phyloP scores from a whole-genome alignment of 2,888 invertebrate genomes.

The Dicyrtoma fusca region DNA sequence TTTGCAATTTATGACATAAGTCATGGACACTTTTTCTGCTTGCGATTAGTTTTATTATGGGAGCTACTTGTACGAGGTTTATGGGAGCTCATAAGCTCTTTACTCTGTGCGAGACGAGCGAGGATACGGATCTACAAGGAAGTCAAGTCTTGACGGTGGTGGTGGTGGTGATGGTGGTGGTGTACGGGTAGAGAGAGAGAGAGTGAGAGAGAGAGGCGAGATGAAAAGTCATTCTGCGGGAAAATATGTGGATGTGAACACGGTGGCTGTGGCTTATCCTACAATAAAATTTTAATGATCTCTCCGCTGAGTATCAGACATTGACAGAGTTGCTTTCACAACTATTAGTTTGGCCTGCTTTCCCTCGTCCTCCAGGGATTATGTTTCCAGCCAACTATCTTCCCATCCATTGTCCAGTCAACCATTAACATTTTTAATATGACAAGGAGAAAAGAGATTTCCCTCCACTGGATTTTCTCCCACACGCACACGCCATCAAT shows the following conservation, averaged over 20 bases:
- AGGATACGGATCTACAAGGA: background rate
- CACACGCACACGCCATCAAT: too few relatives aligned
- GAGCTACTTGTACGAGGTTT: too few relatives aligned
- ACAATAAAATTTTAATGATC: constrained; percentile 32
- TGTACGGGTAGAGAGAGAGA: background rate
- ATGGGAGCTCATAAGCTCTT: too few relatives aligned
- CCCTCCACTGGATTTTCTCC: too few relatives aligned
- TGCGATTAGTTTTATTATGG: too few relatives aligned
- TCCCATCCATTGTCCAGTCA: constrained; percentile 18
- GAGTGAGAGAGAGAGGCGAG: background rate
- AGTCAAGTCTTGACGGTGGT: background rate
- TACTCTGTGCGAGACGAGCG: too few relatives aligned
- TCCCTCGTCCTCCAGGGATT: background rate
- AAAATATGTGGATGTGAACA: background rate
- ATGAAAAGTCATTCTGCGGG: background rate
- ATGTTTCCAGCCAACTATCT: background rate
- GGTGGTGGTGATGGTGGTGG: background rate
- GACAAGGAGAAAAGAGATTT: background rate
- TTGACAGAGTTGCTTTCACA: background rate
- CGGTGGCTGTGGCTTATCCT: constrained; percentile 1
- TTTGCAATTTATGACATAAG: too few relatives aligned
- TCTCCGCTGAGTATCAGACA: background rate
- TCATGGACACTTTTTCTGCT: too few relatives aligned
- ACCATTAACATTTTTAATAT: constrained; percentile 23
- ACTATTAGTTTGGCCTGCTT: background rate